Percentiles rank a stretch among this genome's conserved stretches.
phyloP scores from a whole-genome alignment of 2,797 vertebrate genomes.

The Pseudotriccus pelzelni region DNA sequence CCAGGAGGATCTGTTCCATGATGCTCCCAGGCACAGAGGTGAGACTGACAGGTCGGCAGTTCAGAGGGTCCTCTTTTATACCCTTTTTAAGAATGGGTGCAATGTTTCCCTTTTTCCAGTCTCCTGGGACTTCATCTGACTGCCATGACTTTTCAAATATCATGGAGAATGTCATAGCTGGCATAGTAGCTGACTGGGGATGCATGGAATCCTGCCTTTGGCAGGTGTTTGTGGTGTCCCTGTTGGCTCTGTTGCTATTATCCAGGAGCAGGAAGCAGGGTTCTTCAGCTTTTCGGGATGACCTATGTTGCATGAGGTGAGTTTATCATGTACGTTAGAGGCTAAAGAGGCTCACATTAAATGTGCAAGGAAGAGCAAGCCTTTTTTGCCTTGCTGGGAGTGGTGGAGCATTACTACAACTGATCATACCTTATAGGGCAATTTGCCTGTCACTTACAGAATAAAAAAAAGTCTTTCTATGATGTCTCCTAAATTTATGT shows the following conservation, averaged over 20 bases:
- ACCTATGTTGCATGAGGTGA: fast-evolving
- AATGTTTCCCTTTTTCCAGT: not conserved
- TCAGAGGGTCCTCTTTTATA: not conserved
- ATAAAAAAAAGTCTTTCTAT: not conserved
- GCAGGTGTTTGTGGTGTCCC: not conserved
- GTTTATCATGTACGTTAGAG: not conserved
- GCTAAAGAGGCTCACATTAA: not conserved
- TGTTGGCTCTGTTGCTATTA: not conserved
- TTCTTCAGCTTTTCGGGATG: not conserved
- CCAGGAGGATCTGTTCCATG: not conserved
- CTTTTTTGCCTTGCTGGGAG: not conserved
- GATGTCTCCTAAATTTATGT: not conserved
- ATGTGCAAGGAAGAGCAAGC: not conserved
- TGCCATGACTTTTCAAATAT: not conserved
- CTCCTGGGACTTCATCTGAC: not conserved
- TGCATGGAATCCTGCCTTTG: not conserved
- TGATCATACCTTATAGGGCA: not conserved
- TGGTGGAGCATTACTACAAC: not conserved
- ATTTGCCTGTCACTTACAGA: not conserved
- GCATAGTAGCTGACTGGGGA: not conserved
- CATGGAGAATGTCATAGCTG: fast-evolving
- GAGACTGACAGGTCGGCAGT: not conserved
- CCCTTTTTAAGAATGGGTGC: not conserved
- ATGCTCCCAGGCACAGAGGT: not conserved
- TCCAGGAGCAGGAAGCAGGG: not conserved